Evolutionary conservation across 1,140 invertebrate genomes (phyloP).

Genomic region (Aphelenchoides fujianensis): DNA sequence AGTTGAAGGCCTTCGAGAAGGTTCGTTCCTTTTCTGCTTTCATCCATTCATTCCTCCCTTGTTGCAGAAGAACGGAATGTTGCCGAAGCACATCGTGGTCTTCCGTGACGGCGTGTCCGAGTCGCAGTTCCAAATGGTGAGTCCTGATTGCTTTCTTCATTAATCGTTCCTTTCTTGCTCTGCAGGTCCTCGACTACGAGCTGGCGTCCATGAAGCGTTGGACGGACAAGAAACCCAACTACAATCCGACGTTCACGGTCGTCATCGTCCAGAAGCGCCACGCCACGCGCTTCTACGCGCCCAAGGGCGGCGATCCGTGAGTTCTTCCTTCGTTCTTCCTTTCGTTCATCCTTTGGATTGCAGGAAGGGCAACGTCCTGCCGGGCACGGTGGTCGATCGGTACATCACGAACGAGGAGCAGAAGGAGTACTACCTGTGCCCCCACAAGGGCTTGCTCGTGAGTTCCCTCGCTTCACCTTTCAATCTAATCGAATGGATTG

Average conservation of each 20-base stretch:
- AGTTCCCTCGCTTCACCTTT: constrained; percentile 51
- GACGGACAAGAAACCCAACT: neutral
- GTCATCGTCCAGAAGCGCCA: constrained; percentile 36
- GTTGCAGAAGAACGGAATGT: constrained; percentile 12
- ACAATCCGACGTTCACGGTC: constrained; percentile 30
- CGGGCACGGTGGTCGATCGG: constrained; percentile 37
- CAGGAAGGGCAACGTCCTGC: constrained; percentile 36
- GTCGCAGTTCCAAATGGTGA: constrained; percentile 71
- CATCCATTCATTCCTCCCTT: constrained; percentile 63
- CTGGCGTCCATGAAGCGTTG: constrained; percentile 26
- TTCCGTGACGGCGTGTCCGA: constrained; percentile 84
- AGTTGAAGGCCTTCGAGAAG: neutral
- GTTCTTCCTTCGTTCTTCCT: neutral
- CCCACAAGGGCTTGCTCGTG: constrained; percentile 35
- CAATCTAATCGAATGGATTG: too few species aligned
- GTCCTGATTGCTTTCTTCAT: too few species aligned
- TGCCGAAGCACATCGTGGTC: constrained; percentile 67
- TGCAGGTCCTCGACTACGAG: too few species aligned
- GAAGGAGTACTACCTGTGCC: constrained; percentile 34
- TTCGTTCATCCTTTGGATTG: constrained; percentile 16
- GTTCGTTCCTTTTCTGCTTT: neutral
- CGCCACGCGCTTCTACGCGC: constrained; percentile 36
- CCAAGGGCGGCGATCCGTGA: constrained; percentile 13
- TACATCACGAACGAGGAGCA: constrained; percentile 22
- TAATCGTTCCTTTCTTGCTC: too few species aligned